A percentile compares a stretch with the other conserved stretches of the same genome.
Evolutionary conservation across 2,797 vertebrate species (phyloP).

Genomic region (Dermochelys coriacea): DNA sequence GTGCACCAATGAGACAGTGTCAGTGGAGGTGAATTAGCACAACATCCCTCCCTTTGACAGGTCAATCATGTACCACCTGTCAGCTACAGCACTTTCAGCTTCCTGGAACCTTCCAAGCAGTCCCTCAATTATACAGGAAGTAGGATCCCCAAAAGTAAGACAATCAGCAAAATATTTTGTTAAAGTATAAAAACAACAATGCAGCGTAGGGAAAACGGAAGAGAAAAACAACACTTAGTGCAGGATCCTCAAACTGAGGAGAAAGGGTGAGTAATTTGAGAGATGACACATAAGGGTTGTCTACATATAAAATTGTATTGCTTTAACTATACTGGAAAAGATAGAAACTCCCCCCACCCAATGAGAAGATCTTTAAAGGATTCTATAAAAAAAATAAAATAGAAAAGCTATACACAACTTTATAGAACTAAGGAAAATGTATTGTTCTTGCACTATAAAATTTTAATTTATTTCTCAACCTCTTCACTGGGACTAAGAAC

Average conservation of each 20-base stretch:
- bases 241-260: not conserved
- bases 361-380: not conserved
- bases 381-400: not conserved
- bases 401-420: not conserved
- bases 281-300: not conserved
- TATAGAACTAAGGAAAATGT: not conserved
- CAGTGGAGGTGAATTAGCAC: not conserved
- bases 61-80: too few relatives aligned
- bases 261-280: not conserved
- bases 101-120: not conserved
- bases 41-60: too few relatives aligned
- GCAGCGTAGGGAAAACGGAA: not conserved
- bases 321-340: not conserved
- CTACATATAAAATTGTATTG: not conserved
- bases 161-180: not conserved
- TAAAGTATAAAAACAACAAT: not conserved
- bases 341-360: not conserved
- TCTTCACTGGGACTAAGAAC: not conserved
- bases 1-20: not conserved
- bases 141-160: not conserved
- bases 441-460: not conserved
- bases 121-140: not conserved
- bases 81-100: not conserved
- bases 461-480: not conserved
- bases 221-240: not conserved